Conservation (phyloP, 2,113 vertebrate genomes). For the Chunga burmeisteri region DNA sequence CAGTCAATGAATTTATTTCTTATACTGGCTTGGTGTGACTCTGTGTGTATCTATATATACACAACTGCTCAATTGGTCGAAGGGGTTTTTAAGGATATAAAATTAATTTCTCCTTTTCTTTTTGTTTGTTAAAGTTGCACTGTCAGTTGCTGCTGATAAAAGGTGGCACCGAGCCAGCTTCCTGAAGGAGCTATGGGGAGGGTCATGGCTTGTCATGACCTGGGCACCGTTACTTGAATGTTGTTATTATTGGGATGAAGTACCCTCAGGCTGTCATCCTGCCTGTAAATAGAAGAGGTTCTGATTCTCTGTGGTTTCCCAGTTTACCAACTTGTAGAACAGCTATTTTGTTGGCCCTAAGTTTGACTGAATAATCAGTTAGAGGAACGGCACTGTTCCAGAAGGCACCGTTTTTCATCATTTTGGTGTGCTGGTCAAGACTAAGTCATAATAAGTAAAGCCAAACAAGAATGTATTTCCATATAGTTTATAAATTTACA, state of each 20-base stretch:
- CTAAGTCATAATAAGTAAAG: neutral
- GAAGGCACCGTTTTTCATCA: neutral
- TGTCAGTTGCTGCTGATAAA: conserved; percentile 66
- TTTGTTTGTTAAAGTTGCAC: conserved; percentile 63
- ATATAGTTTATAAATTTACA: neutral
- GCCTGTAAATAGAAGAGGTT: conserved; percentile 72
- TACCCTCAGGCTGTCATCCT: conserved; percentile 81
- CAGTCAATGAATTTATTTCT: neutral
- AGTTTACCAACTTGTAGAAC: conserved; percentile 64
- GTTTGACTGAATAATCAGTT: conserved; percentile 39
- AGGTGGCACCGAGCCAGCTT: conserved; percentile 81
- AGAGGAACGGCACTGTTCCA: neutral
- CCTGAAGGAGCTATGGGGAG: conserved; percentile 78
- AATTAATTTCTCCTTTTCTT: conserved; percentile 49
- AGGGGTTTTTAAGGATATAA: conserved; percentile 46
- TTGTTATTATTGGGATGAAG: conserved; percentile 89
- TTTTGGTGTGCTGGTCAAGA: neutral
- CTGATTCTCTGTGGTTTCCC: conserved; percentile 56
- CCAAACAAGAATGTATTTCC: neutral
- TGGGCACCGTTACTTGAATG: conserved; percentile 84
- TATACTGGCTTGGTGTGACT: neutral
- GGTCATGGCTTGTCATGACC: conserved; percentile 88
- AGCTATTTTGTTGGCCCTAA: conserved; percentile 34
- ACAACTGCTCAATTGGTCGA: neutral
- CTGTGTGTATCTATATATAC: rapidly evolving